phyloP scores from a whole-genome alignment of 2,797 vertebrate species.

The Columba guinea region DNA sequence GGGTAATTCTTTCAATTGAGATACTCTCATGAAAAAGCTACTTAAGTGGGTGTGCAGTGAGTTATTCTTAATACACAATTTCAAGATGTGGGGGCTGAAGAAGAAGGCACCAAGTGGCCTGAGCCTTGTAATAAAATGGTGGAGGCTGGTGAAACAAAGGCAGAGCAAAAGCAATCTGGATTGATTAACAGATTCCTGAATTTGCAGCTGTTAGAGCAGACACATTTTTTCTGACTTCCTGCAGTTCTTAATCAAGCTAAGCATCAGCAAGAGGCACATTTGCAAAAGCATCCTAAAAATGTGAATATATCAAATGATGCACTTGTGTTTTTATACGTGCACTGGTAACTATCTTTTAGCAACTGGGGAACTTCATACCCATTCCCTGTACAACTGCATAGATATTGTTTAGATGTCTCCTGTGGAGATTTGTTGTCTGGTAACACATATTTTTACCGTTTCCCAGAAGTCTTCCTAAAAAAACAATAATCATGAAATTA shows the following conservation, averaged over 20 bases:
- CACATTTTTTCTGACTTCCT: conserved; percentile 27
- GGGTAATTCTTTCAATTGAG: not conserved
- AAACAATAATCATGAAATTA: not conserved
- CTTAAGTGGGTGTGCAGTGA: not conserved
- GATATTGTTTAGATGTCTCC: not conserved
- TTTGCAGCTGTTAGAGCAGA: not conserved
- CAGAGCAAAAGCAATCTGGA: not conserved
- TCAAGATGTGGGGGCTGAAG: not conserved
- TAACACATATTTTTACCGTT: not conserved
- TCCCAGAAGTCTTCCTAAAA: not conserved
- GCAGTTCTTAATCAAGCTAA: conserved; percentile 45
- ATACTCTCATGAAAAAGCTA: not conserved
- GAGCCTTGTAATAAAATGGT: not conserved
- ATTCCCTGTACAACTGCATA: not conserved
- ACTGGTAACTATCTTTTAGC: not conserved
- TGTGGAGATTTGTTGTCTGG: not conserved
- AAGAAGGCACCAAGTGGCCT: not conserved
- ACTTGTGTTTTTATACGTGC: not conserved
- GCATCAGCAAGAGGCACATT: conserved; percentile 27
- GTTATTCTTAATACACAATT: not conserved
- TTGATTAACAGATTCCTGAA: conserved; percentile 1
- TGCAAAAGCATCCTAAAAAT: conserved; percentile 29
- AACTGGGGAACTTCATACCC: not conserved
- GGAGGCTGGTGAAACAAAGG: not conserved
- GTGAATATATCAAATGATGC: not conserved